These are phyloP conservation scores for Porphyrio hochstetteri DNA, from an alignment of 2,113 vertebrate species.

Conservation along the genomic window DNA sequence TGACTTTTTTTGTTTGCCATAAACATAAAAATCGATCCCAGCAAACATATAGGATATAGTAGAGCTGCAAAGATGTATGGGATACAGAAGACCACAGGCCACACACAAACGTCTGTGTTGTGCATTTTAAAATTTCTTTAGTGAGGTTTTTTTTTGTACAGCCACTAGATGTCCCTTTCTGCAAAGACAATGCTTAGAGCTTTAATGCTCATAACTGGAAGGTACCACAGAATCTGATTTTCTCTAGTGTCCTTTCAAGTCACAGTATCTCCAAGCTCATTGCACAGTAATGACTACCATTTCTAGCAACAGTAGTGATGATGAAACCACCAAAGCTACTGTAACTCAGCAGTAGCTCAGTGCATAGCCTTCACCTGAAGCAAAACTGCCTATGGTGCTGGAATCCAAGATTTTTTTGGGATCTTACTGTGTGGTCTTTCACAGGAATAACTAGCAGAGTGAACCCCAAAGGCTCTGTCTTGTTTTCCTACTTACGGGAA, in stretches of 20 bases:
- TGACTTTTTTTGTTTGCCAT: not conserved
- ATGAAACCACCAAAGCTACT: not conserved
- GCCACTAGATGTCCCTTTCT: conserved; percentile 80
- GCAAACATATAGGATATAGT: not conserved
- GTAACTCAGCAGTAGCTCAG: conserved; percentile 28
- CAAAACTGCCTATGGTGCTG: conserved; percentile 15
- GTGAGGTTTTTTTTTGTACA: conserved; percentile 19
- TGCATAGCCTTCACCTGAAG: conserved; percentile 29
- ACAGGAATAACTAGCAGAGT: conserved; percentile 10
- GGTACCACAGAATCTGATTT: conserved; percentile 38
- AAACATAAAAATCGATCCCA: not conserved
- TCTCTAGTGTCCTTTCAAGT: conserved; percentile 50
- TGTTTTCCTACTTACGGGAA: not conserved
- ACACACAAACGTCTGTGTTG: not conserved
- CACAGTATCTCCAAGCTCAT: conserved; percentile 14
- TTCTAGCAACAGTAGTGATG: conserved; percentile 11
- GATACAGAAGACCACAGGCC: not conserved
- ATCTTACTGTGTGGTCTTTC: conserved; percentile 30
- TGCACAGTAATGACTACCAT: conserved; percentile 31
- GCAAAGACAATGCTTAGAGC: conserved; percentile 63
- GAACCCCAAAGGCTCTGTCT: conserved; percentile 41
- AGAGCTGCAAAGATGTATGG: not conserved
- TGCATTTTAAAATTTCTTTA: not conserved
- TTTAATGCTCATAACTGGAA: conserved; percentile 8
- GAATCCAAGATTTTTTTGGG: conserved; percentile 31